Percentiles rank a stretch among this genome's conserved stretches.
These are phyloP conservation scores for Hyposoter didymator DNA, from an alignment of 2,888 invertebrate species.

Conservation along the genomic window DNA sequence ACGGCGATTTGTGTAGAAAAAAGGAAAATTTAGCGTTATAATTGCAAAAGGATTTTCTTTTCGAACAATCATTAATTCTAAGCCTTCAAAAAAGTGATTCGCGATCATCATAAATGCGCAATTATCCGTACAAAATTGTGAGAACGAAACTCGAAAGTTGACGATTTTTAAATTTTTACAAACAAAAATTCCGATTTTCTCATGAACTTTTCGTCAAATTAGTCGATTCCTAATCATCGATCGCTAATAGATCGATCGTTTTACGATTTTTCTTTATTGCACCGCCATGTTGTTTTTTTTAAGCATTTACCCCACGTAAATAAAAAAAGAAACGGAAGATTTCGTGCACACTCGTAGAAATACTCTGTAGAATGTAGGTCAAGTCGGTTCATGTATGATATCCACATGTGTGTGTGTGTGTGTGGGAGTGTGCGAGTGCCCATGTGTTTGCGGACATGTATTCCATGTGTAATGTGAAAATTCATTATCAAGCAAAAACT, in stretches of 20 bases:
- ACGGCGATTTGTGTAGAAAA: too few species aligned
- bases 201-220: too few species aligned
- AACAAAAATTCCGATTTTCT: too few species aligned
- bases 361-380: not conserved
- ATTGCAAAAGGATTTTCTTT: too few species aligned
- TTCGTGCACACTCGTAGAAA: not conserved
- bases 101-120: too few species aligned
- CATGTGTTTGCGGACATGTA: not conserved
- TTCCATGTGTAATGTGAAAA: not conserved
- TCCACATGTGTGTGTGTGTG: not conserved
- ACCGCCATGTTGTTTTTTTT: not conserved
- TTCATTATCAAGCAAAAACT: constrained; percentile 12
- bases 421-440: not conserved
- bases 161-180: too few species aligned
- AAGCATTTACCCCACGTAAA: not conserved
- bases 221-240: not conserved
- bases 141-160: too few species aligned
- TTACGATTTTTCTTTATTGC: not conserved
- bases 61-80: too few species aligned
- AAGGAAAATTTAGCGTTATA: too few species aligned
- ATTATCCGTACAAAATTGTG: too few species aligned
- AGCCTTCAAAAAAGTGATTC: too few species aligned
- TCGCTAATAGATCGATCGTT: not conserved
- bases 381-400: not conserved
- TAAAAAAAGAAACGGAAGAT: not conserved